Conservation (phyloP, 1,140 invertebrate genomes). For the Drosophila leontia region DNA sequence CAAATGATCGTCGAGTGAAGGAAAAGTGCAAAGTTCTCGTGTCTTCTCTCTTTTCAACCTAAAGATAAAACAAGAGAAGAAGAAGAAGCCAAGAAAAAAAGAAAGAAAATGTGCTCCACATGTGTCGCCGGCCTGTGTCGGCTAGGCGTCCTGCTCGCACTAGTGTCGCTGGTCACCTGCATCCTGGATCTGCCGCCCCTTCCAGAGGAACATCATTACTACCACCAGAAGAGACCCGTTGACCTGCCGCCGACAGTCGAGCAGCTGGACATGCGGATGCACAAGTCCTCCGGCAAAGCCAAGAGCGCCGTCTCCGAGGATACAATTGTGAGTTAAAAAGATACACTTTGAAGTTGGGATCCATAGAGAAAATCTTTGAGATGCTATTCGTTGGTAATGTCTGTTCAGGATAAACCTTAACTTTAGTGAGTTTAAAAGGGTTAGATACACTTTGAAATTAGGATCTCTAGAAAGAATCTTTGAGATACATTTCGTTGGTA, state of each 20-base stretch:
- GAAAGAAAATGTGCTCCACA: slow-evolving; percentile 64
- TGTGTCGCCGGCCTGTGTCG: slow-evolving; percentile 40
- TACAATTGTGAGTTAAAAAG: slow-evolving; percentile 50
- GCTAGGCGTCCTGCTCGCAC: slow-evolving; percentile 13
- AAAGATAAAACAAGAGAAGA: background rate
- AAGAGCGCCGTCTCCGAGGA: slow-evolving; percentile 55
- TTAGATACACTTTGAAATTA: too few species aligned
- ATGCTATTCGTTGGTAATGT: background rate
- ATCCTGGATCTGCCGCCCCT: slow-evolving; percentile 21
- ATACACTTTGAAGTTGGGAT: background rate
- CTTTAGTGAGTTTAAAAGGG: too few species aligned
- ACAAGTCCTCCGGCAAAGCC: slow-evolving; percentile 11
- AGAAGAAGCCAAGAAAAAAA: slow-evolving; percentile 18
- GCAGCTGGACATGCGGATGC: slow-evolving; percentile 14
- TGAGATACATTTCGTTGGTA: background rate
- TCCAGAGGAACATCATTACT: slow-evolving; percentile 11
- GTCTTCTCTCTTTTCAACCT: slow-evolving; percentile 4
- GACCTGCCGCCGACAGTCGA: slow-evolving; percentile 1
- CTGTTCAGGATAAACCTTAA: background rate
- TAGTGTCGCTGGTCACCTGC: background rate
- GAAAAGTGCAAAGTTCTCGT: slow-evolving; percentile 31
- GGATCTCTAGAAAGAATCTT: background rate
- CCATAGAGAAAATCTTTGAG: background rate
- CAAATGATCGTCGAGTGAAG: slow-evolving; percentile 24
- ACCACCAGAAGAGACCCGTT: slow-evolving; percentile 14